These are phyloP conservation scores for Aphelocoma coerulescens DNA, from an alignment of 2,113 vertebrate genomes.

Conservation along the genomic window DNA sequence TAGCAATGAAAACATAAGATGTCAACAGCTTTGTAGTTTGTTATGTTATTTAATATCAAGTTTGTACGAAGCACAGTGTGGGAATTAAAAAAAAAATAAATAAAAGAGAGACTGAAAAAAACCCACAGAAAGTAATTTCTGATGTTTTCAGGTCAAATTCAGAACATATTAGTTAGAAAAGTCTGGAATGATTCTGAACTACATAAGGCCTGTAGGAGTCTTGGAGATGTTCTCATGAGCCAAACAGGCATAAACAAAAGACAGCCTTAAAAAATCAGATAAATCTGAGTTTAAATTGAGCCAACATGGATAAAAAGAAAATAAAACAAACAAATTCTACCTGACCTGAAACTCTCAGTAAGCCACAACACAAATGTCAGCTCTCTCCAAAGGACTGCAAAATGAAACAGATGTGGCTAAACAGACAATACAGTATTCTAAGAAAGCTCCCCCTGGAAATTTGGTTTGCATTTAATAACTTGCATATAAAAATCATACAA, in stretches of 20 bases:
- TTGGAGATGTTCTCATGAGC: background rate
- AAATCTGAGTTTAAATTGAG: background rate
- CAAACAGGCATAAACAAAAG: constrained; percentile 33
- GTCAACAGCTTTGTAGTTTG: constrained; percentile 22
- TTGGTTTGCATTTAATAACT: background rate
- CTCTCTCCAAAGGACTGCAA: background rate
- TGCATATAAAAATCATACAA: background rate
- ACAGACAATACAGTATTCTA: background rate
- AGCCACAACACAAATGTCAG: background rate
- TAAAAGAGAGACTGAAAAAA: background rate
- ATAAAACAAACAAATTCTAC: background rate
- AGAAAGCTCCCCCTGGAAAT: background rate
- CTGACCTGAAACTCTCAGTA: background rate
- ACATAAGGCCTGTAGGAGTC: background rate
- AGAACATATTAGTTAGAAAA: background rate
- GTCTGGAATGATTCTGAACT: constrained; percentile 16
- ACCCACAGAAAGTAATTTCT: background rate
- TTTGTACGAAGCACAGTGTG: background rate
- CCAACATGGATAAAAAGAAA: background rate
- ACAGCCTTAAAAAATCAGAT: background rate
- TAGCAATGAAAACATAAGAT: background rate
- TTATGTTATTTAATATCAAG: background rate
- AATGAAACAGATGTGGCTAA: background rate
- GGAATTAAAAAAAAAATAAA: background rate
- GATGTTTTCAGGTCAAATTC: background rate